Conservation (phyloP, 1,140 invertebrate genomes). For the Palaemon carinicauda region DNA sequence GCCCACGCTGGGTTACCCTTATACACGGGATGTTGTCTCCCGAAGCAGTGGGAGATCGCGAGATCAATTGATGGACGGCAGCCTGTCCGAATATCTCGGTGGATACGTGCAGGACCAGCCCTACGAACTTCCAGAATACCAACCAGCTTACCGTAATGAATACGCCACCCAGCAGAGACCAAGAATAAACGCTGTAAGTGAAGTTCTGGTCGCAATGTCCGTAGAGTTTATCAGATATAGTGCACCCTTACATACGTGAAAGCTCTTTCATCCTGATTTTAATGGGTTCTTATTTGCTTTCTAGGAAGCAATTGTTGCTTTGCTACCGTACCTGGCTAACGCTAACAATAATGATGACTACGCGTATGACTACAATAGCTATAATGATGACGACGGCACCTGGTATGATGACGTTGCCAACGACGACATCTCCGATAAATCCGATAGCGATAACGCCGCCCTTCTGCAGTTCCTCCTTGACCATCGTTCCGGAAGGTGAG, state of each 20-base stretch:
- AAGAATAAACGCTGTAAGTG: constrained; percentile 55
- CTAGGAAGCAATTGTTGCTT: constrained; percentile 47
- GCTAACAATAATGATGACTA: constrained; percentile 38
- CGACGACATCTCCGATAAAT: neutral
- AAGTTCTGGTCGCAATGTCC: neutral
- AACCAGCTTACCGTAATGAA: constrained; percentile 29
- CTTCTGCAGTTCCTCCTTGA: constrained; percentile 53
- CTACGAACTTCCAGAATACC: constrained; percentile 32
- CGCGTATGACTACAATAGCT: constrained; percentile 52
- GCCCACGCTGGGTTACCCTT: constrained; percentile 32
- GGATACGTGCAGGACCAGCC: neutral
- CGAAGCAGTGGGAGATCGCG: constrained; percentile 11
- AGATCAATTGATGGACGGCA: neutral
- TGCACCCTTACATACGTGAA: neutral
- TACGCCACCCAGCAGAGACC: constrained; percentile 35
- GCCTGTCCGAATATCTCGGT: constrained; percentile 15
- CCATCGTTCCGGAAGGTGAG: constrained; percentile 43
- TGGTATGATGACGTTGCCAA: constrained; percentile 55
- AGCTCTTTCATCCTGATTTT: neutral
- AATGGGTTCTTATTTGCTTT: neutral
- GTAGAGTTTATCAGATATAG: neutral
- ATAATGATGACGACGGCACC: constrained; percentile 55
- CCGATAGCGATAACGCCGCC: constrained; percentile 35
- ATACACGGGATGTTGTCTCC: neutral
- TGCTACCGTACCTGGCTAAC: constrained; percentile 42